Base-by-base conservation (phyloP, 92 coral and sea anemone species). In the Palythoa grandiflora region DNA sequence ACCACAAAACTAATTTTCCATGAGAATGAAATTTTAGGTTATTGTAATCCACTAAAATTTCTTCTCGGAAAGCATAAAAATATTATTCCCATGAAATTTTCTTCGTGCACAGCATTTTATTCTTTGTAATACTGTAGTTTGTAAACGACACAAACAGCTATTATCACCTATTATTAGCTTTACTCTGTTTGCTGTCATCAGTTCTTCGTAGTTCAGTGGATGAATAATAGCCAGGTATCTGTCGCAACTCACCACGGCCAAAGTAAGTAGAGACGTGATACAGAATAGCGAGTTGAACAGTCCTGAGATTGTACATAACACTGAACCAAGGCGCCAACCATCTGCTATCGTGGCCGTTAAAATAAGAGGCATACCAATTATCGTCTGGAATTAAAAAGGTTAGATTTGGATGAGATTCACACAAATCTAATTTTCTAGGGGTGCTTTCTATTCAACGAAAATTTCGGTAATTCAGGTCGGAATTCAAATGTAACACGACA, bases 281-380 rank as follows among this genome's bases (percentile, higher is more conserved):
- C 93, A 91, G 84, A 91, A 91, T 35, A 91, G 91, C 0, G 93
- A 91, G 83, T 91, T 88, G n/a, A 63, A 87, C 80, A 73, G 13
- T 50, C 93, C 93, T 9, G 91, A 88, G 16, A 88, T 14, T 6
- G 59, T 60, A 53, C 93, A 88, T 77, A 91, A 48, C 16, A 47
- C 11, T 9, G 89, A 52, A n/a, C 93, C 93, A 51, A 91, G 76
- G 14, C 68, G 5, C 93, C 93, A 91, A 37, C 68, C 83, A 38
- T 84, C 61, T 14, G 68, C 60, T 16, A 91, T 76, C 14, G 93
- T 87, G 47, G 93, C 89, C 17, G 77, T 48, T 13, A 89, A 77
- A 68, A 91, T 88, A 48, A 91, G 79, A 50, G 93, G 91, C 91
- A 91, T 91, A 1, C 93, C 91, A 16, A 91, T 16, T 19, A 78